Evolutionary conservation across 2,888 invertebrate species (phyloP), one percentile per base, ranked within the genome.

Genomic region (Magallana nippona): DNA sequence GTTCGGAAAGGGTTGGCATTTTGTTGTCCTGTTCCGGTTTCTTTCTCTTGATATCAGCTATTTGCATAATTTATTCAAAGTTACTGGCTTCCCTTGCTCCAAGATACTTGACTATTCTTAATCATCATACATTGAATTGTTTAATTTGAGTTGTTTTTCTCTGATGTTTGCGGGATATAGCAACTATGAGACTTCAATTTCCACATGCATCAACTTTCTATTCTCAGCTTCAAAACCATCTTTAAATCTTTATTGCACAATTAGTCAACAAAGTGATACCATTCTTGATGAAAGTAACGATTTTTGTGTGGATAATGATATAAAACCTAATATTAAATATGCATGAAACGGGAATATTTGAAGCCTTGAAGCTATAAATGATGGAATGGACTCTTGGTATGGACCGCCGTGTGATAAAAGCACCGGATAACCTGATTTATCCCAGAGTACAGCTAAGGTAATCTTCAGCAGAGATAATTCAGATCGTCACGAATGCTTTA

Each of bases 261-360:
- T 60, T 60, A 60, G 8, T n/a, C 60, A 8, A n/a, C n/a, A n/a
- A 11, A 44, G 44, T 60, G 17, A 15, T 8, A 1, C 27, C 27
- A 22, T 71, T 32, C 27, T 71, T 71, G 71, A 71, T 71, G 71
- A 71, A 27, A 71, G 71, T 71, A 71, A 71, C 15, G 71, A 32
- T 27, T 27, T 71, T 27, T 71, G 22, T 27, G 27, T 15, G 71
- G 71, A 27, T 27, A 11, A 71, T 19, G 13, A 71, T 71, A 60
- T 60, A 60, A 60, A 60, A 60, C n/a, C n/a, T 10, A 19, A 19
- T 60, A 60, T 60, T 60, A 19, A 60, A 60, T 60, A 60, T 60
- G 60, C 60, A 60, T 60, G 60, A 60, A 60, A 60, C 15, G 15
- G 32, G 22, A 10, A 71, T 71, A 27, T 63, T 71, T 27, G 5